Percentiles rank a stretch among this genome's conserved stretches.
These are phyloP conservation scores for Lota lota DNA, from an alignment of 2,113 vertebrate genomes.

Conservation along the genomic window DNA sequence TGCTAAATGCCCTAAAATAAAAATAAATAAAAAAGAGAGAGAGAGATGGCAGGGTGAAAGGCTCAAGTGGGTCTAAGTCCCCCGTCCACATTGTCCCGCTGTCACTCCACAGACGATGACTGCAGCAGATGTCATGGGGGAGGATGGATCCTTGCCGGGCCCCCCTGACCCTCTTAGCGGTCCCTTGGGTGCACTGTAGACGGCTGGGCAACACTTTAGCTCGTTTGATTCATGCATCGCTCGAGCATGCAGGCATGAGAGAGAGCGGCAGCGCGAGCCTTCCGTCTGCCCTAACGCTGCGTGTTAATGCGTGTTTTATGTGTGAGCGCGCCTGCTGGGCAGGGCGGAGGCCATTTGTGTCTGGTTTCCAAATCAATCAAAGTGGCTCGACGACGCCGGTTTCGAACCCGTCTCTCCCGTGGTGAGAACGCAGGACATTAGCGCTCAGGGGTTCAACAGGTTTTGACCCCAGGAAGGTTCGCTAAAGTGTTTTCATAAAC, in stretches of 20 bases:
- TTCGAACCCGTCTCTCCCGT: too few species aligned
- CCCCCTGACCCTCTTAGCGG: constrained; percentile 66
- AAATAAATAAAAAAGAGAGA: neutral
- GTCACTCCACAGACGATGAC: constrained; percentile 53
- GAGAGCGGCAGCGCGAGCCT: neutral
- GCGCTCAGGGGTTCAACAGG: too few species aligned
- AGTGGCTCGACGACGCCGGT: too few species aligned
- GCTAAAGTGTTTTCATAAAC: too few species aligned
- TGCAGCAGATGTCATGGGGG: constrained; percentile 67
- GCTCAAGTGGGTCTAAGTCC: constrained; percentile 45
- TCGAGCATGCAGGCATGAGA: neutral
- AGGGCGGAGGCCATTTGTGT: constrained; percentile 4
- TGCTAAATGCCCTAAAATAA: too few species aligned
- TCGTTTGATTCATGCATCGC: constrained; percentile 31
- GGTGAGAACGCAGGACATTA: too few species aligned
- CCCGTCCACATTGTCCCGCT: constrained; percentile 59
- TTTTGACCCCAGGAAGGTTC: too few species aligned
- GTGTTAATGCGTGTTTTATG: neutral
- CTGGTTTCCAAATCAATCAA: neutral
- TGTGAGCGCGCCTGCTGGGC: constrained; percentile 8
- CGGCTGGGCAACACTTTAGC: constrained; percentile 51
- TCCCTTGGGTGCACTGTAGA: constrained; percentile 65
- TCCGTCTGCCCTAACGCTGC: neutral
- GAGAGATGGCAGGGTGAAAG: constrained; percentile 27
- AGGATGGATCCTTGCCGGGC: constrained; percentile 64